Evolutionary conservation across 2,888 invertebrate genomes (phyloP), one percentile per base, ranked within the genome.

Genomic region (Xestobium rufovillosum): DNA sequence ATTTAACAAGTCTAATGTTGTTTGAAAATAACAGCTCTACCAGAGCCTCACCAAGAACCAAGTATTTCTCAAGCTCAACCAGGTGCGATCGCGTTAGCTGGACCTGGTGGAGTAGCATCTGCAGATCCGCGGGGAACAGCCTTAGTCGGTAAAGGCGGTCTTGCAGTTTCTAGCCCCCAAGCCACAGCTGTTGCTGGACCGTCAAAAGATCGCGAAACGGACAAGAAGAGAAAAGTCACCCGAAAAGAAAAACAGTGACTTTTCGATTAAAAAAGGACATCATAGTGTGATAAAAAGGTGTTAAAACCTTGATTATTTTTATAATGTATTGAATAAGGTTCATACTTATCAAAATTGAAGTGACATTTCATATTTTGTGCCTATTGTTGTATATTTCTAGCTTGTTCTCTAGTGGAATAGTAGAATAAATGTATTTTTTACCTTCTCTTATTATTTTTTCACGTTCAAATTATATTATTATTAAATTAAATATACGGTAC

Each of bases 161-260:
- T 70, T 31, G 67, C 70, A 1, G 56, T 71, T 10, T 63, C 71
- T 1, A 68, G 67, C 41, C 72, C 72, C 13, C 59, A 63, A 31
- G 72, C 70, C 11, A 70, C 71, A 11, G 70, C 73, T 1, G 63
- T 72, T 10, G 70, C 71, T 13, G 71, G 70, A 19, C 63, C 64
- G 12, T 52, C 58, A 2, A 53, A 45, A 19, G 48, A 50, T 4
- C n/a, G n/a, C 39, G 53, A 53, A 33, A 39, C 14, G 39, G 37
- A 17, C 27, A 44, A 19, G 48, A 49, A 41, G 29, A 44, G 10
- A 46, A 44, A 19, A 46, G 42, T 13, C 25, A 48, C 16, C 27
- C 51, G 48, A 43, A 51, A n/a, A n/a, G n/a, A n/a, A n/a, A n/a
- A n/a, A n/a, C n/a, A n/a, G n/a, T n/a, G n/a, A n/a, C n/a, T n/a